These are phyloP conservation scores for Coboldia fuscipes DNA, from an alignment of 1,140 invertebrate genomes.

Conservation along the genomic window DNA sequence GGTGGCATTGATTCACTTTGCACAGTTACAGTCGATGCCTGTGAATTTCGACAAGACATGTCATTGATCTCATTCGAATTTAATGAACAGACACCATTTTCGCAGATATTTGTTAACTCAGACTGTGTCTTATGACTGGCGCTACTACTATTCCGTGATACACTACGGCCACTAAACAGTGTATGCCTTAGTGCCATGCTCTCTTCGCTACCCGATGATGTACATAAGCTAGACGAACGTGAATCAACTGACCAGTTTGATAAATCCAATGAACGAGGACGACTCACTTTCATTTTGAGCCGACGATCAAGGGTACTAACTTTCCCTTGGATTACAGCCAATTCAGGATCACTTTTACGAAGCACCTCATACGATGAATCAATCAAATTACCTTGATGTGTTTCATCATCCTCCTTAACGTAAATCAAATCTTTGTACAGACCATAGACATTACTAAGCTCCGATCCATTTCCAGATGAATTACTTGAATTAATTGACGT, in stretches of 20 bases:
- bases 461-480: conserved; percentile 31
- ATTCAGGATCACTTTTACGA: conserved; percentile 56
- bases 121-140: conserved; percentile 35
- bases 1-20: conserved; percentile 2
- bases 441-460: conserved; percentile 59
- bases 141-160: conserved; percentile 48
- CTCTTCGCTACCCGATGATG: conserved; percentile 60
- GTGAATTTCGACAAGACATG: too few species aligned
- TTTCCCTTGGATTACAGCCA: conserved; percentile 57
- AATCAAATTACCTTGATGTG: conserved; percentile 31
- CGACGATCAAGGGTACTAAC: conserved; percentile 57
- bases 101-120: conserved; percentile 22
- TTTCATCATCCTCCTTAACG: conserved; percentile 57
- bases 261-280: conserved; percentile 59
- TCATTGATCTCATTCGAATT: not conserved
- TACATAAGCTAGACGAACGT: conserved; percentile 56
- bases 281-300: conserved; percentile 53
- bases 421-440: conserved; percentile 78
- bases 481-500: conserved; percentile 29
- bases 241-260: conserved; percentile 78
- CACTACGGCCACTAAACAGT: conserved; percentile 23
- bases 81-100: conserved; percentile 14
- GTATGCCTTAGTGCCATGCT: conserved; percentile 42
- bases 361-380: conserved; percentile 52
- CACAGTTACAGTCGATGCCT: not conserved